phyloP scores from a whole-genome alignment of 2,797 vertebrate genomes.

The Pseudochromis fuscus region DNA sequence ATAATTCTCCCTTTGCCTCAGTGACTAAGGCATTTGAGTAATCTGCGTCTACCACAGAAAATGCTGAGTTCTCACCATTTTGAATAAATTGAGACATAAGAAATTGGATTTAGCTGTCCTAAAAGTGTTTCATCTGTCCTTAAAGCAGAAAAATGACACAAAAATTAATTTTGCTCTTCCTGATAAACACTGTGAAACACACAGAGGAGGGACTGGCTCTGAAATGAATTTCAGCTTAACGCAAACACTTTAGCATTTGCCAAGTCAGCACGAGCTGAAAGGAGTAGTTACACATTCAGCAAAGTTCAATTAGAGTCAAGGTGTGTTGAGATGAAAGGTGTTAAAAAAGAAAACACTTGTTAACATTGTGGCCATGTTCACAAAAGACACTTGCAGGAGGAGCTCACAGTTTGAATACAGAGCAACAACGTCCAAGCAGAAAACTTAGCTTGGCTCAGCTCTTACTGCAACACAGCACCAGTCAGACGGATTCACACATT shows the following conservation, averaged over 20 bases:
- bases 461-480: too few relatives aligned
- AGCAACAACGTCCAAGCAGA: too few relatives aligned
- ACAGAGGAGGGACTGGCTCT: background rate
- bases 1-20: background rate
- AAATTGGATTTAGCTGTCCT: conserved; percentile 4
- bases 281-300: background rate
- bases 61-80: conserved; percentile 1
- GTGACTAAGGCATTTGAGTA: background rate
- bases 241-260: background rate
- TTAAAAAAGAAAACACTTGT: too few relatives aligned
- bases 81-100: background rate
- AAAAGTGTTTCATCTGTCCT: background rate
- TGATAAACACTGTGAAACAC: background rate
- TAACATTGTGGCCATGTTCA: too few relatives aligned
- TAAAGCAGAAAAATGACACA: background rate
- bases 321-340: too few relatives aligned
- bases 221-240: conserved; percentile 8
- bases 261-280: background rate
- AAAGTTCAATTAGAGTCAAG: background rate
- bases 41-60: background rate
- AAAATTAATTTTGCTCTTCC: background rate
- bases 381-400: too few relatives aligned
- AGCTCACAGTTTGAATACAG: too few relatives aligned
- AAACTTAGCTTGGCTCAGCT: too few relatives aligned
- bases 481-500: too few relatives aligned